These are phyloP conservation scores for Tachyglossus aculeatus DNA, from an alignment of 2,797 vertebrate species.

Conservation along the genomic window DNA sequence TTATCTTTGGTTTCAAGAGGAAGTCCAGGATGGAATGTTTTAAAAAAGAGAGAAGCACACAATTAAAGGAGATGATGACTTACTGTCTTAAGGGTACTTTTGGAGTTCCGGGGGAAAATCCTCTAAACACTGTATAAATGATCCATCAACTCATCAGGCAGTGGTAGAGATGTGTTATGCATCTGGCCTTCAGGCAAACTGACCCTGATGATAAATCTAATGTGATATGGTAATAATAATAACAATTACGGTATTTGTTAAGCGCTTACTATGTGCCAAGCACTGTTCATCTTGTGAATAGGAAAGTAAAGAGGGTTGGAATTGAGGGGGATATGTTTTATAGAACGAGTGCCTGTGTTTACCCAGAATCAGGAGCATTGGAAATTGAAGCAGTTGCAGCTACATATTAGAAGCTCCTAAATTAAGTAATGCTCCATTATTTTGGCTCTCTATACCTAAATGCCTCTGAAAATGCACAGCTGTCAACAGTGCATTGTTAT, in stretches of 20 bases:
- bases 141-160: background rate
- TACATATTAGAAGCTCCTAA: too few relatives aligned
- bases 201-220: background rate
- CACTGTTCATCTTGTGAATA: background rate
- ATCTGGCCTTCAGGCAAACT: background rate
- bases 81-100: background rate
- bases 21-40: background rate
- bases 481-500: too few relatives aligned
- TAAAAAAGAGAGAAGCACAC: background rate
- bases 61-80: background rate
- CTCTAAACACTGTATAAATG: background rate
- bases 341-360: background rate
- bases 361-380: too few relatives aligned
- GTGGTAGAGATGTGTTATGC: background rate
- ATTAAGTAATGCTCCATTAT: too few relatives aligned
- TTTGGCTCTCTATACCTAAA: too few relatives aligned
- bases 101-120: background rate
- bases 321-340: background rate
- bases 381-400: too few relatives aligned
- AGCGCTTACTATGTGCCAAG: too few relatives aligned
- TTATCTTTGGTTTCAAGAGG: background rate
- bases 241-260: too few relatives aligned
- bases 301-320: background rate
- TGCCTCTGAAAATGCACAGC: too few relatives aligned
- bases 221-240: background rate